Evolutionary conservation across 2,888 invertebrate species (phyloP).

Genomic region (Tipula vernalis): DNA sequence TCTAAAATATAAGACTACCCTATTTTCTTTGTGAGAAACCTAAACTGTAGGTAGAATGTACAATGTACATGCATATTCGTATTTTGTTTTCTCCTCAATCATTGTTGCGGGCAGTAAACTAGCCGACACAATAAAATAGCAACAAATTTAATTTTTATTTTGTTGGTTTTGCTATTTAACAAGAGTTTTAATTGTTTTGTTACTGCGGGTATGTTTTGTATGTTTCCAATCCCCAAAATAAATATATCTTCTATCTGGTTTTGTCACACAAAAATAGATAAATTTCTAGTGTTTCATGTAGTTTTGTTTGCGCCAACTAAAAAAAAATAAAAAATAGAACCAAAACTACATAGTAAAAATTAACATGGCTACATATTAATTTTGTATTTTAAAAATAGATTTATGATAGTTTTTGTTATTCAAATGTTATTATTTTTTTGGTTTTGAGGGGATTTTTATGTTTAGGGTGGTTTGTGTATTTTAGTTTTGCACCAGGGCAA

Average conservation of each 20-base stretch:
- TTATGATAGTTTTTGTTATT: neutral
- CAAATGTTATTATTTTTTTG: neutral
- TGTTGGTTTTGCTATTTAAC: neutral
- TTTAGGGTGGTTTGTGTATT: neutral
- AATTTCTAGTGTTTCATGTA: neutral
- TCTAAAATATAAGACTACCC: no score
- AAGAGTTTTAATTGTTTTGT: neutral
- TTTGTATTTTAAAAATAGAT: neutral
- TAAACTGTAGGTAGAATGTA: neutral
- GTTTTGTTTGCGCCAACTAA: neutral
- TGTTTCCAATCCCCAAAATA: neutral
- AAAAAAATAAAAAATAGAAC: neutral
- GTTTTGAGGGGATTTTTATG: neutral
- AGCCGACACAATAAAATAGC: neutral
- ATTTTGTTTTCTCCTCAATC: neutral
- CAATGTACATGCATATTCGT: neutral
- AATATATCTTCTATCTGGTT: neutral
- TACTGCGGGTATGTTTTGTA: neutral
- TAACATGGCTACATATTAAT: neutral
- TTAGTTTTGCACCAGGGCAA: neutral
- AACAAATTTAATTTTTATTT: neutral
- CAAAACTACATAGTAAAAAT: neutral
- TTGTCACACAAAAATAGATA: neutral
- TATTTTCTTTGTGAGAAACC: neutral
- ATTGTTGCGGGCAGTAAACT: neutral